Conservation (phyloP, 2,113 vertebrate genomes). For the Motacilla tschutschensis region DNA sequence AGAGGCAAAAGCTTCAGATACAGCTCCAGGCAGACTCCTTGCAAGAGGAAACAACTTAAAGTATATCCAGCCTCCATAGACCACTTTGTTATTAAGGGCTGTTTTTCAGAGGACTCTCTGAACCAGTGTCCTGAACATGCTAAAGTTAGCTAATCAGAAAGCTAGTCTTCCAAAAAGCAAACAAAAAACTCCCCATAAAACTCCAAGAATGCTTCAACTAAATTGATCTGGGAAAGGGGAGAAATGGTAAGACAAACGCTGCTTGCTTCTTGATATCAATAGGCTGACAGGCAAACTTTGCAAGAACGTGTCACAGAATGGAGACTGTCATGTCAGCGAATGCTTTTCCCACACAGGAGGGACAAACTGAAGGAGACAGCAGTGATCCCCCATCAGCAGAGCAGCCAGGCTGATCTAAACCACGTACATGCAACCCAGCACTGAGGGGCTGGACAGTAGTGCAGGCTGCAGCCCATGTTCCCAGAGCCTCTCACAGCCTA, state of each 20-base stretch:
- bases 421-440: background rate
- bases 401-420: background rate
- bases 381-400: background rate
- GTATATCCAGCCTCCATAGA: background rate
- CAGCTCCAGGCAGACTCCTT: background rate
- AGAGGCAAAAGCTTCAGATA: background rate
- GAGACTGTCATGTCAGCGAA: background rate
- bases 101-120: background rate
- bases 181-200: background rate
- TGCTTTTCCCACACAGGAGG: background rate
- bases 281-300: background rate
- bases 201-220: background rate
- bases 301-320: background rate
- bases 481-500: background rate
- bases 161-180: background rate
- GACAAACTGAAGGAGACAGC: background rate
- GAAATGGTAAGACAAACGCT: background rate
- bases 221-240: background rate
- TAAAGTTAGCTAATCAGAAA: background rate
- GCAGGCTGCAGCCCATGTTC: background rate
- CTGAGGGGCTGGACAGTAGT: background rate
- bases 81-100: background rate
- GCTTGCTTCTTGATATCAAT: background rate
- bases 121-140: background rate
- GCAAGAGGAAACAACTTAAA: background rate